Base-by-base conservation (phyloP, 2,888 invertebrate genomes). In the Parasteatoda lunata region DNA sequence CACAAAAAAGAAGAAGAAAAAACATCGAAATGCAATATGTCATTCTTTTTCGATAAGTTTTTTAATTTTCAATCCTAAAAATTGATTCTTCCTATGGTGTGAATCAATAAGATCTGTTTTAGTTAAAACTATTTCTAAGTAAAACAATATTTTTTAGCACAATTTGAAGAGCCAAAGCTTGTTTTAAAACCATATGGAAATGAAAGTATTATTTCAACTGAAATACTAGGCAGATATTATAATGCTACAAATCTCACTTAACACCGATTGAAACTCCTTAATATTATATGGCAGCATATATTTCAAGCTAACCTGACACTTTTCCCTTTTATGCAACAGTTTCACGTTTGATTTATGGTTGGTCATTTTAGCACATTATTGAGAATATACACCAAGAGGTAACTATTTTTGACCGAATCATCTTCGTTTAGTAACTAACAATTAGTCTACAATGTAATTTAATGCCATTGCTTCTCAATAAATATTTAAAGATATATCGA, bases 321-420 rank as follows among this genome's bases (percentile, higher is more conserved):
- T 48, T 48, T 54, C 48, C 49, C 47, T 52, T 59, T 70, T 83
- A 48, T 66, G 9, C 11, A 15, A 65, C 59, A 51, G 59, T 65
- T 65, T 47, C 45, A 11, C 65, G 7, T n/a, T 69, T 84, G 78
- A 84, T 84, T 78, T 78, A 84, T 84, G 54, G 13, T 48, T 49
- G 71, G 59, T n/a, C 48, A 78, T 52, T 72, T 78, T 84, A 78
- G 73, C 69, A 84, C 84, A 78, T 78, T 84, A 68, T 78, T 73
- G 78, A 45, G 68, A 54, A 64, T 49, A 72, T 68, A 49, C 48
- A 54, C 45, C 51, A 68, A 59, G 13, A 64, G 78, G 51, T 78
- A 73, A 79, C 69, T 84, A 64, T 84, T 84, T 77, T 75, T 48
- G 13, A 30, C 30, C 2, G 30, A 30, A 30, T 30, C 30, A 0